phyloP scores from a whole-genome alignment of 2,888 invertebrate genomes.

The Leucania comma region DNA sequence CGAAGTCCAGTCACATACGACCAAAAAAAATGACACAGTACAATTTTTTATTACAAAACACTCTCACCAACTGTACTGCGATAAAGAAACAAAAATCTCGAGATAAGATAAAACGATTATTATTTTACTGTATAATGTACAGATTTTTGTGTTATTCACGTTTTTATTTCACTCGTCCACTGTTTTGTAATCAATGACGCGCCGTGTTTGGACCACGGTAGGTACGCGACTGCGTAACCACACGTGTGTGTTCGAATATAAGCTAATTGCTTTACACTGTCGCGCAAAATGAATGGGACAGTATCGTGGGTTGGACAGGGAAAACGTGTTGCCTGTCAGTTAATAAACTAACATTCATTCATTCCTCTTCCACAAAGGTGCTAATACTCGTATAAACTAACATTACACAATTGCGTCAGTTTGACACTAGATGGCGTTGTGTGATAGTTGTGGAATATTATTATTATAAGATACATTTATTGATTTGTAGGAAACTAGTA shows the following conservation, averaged over 20 bases:
- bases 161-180: not conserved
- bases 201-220: not conserved
- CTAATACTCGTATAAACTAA: no score
- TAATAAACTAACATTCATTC: no score
- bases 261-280: constrained; percentile 42
- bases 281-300: constrained; percentile 15
- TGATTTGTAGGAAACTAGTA: no score
- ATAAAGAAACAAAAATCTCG: not conserved
- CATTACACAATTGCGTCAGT: no score
- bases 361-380: no score
- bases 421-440: no score
- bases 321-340: not conserved
- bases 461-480: no score
- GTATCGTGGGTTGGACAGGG: not conserved
- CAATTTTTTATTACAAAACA: not conserved
- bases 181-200: not conserved
- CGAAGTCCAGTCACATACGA: constrained; percentile 4
- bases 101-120: constrained; percentile 25
- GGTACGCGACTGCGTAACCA: constrained; percentile 31
- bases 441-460: no score
- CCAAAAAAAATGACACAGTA: constrained; percentile 32
- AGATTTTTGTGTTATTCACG: constrained; percentile 27
- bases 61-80: constrained; percentile 24
- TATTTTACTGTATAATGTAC: constrained; percentile 8
- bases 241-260: constrained; percentile 23